Percentiles rank a stretch among this genome's conserved stretches.
Evolutionary conservation across 2,888 invertebrate species (phyloP).

Genomic region (Tupiocoris notatus): DNA sequence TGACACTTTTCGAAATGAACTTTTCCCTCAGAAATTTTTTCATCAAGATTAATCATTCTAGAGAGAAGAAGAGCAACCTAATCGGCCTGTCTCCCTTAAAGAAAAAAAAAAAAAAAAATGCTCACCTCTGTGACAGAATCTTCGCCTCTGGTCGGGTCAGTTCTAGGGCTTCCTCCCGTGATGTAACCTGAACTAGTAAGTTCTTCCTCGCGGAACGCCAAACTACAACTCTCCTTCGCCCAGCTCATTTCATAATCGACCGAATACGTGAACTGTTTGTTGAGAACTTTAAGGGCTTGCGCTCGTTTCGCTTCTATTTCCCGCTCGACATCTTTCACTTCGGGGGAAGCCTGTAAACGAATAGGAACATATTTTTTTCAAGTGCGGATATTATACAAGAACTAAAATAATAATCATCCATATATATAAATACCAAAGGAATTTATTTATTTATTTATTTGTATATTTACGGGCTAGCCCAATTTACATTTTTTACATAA

Average conservation of each 20-base stretch:
- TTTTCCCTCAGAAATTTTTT: too few relatives aligned
- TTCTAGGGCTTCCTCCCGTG: constrained; percentile 53
- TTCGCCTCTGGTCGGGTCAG: constrained; percentile 23
- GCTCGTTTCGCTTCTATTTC: constrained; percentile 36
- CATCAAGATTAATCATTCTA: too few relatives aligned
- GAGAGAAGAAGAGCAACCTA: too few relatives aligned
- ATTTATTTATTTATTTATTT: too few relatives aligned
- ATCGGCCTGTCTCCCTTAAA: too few relatives aligned
- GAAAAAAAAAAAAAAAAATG: too few relatives aligned
- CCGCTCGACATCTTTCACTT: constrained; percentile 35
- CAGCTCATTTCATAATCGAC: constrained; percentile 39
- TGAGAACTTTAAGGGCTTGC: constrained; percentile 35
- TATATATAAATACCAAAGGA: too few relatives aligned
- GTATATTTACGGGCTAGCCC: too few relatives aligned
- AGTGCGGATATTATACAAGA: too few relatives aligned
- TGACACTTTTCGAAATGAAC: too few relatives aligned
- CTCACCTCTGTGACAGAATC: constrained; percentile 34
- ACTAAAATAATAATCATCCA: too few relatives aligned
- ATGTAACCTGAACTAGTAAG: constrained; percentile 49
- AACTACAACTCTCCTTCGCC: constrained; percentile 42
- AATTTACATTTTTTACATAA: too few relatives aligned
- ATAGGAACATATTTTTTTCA: background rate
- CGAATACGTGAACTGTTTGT: constrained; percentile 40
- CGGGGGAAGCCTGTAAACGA: constrained; percentile 22
- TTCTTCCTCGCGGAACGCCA: constrained; percentile 45